A percentile compares a stretch with the other conserved stretches of the same genome.
phyloP scores from a whole-genome alignment of 2,797 vertebrate genomes.

The Chiloscyllium punctatum region DNA sequence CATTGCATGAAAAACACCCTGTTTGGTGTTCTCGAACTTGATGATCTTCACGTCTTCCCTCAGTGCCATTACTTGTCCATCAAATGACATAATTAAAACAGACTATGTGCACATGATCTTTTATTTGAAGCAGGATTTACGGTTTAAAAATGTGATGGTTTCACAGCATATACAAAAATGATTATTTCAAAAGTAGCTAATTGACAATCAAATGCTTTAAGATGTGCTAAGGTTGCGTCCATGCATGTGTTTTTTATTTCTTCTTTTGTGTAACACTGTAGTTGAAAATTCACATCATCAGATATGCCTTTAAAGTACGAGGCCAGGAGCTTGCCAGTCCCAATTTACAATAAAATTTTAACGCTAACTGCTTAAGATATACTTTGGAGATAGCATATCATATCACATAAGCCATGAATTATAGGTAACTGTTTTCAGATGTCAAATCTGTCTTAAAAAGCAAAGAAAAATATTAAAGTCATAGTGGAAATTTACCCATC shows the following conservation, averaged over 20 bases:
- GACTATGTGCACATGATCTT: background rate
- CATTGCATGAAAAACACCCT: background rate
- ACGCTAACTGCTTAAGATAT: background rate
- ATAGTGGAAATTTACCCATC: background rate
- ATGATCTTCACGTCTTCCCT: background rate
- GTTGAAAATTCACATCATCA: background rate
- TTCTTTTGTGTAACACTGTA: background rate
- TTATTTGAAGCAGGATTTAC: background rate
- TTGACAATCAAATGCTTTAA: background rate
- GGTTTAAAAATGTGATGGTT: background rate
- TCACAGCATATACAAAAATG: background rate
- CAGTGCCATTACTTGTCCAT: background rate
- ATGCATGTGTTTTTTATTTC: background rate
- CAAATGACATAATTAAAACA: background rate
- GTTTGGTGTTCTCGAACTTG: background rate
- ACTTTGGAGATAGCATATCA: background rate
- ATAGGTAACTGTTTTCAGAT: background rate
- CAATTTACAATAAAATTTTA: background rate
- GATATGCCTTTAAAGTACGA: background rate
- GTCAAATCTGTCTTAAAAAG: background rate
- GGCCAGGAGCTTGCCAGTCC: background rate
- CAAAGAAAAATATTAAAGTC: background rate
- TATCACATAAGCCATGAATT: background rate
- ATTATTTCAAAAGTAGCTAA: background rate
- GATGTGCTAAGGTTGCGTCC: background rate